Percentiles rank a stretch among this genome's conserved stretches.
Conservation (phyloP, 2,888 invertebrate genomes). For the Lithosia quadra region DNA sequence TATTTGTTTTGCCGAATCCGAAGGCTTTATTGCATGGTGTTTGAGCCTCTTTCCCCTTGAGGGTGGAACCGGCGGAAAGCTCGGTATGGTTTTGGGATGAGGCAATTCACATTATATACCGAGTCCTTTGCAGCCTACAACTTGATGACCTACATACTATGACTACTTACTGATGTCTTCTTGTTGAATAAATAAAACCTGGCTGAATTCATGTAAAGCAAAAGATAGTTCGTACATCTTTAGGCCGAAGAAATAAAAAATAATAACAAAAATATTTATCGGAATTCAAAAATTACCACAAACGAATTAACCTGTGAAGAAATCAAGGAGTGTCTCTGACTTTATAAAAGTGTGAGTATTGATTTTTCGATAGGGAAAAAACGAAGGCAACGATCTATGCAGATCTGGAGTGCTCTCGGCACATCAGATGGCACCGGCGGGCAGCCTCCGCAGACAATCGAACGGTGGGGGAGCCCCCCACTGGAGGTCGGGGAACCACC, state of each 20-base stretch:
- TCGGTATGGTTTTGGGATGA: slow-evolving; percentile 79
- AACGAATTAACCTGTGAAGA: slow-evolving; percentile 66
- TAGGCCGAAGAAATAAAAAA: background rate
- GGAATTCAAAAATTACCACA: slow-evolving; percentile 39
- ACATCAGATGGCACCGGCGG: slow-evolving; percentile 87
- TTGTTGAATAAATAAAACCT: slow-evolving; percentile 19
- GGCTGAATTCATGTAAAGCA: background rate
- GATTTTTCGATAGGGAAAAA: slow-evolving; percentile 87
- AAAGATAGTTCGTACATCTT: background rate
- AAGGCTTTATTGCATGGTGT: slow-evolving; percentile 85
- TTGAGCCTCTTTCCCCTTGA: slow-evolving; percentile 85
- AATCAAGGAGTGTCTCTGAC: slow-evolving; percentile 80
- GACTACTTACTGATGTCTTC: slow-evolving; percentile 27
- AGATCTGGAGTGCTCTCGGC: slow-evolving; percentile 87
- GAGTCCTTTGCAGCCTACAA: slow-evolving; percentile 67
- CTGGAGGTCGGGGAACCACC: slow-evolving; percentile 80
- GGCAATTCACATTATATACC: slow-evolving; percentile 81
- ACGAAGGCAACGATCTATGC: slow-evolving; percentile 87
- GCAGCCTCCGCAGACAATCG: slow-evolving; percentile 87
- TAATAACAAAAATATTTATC: slow-evolving; percentile 35
- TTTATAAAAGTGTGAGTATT: slow-evolving; percentile 84
- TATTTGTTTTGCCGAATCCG: slow-evolving; percentile 85
- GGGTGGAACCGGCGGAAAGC: slow-evolving; percentile 79
- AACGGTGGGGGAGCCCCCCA: slow-evolving; percentile 80
- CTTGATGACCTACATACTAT: slow-evolving; percentile 60